Conservation (phyloP, 2,888 invertebrate genomes). For the Andrena dorsata region DNA sequence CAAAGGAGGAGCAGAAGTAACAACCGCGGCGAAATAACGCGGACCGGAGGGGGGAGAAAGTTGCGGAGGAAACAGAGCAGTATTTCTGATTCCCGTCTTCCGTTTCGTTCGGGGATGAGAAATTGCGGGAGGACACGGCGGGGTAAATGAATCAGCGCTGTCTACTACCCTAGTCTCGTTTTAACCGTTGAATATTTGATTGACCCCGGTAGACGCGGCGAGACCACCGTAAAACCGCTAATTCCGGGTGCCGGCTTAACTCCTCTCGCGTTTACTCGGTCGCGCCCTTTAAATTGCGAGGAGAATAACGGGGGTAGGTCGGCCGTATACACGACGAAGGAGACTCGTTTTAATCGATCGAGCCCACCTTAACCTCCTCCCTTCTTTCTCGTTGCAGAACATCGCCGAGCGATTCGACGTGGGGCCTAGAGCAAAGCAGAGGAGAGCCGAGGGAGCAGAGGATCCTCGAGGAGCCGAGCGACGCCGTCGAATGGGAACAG, state of each 20-base stretch:
- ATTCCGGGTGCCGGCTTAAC: slow-evolving; percentile 25
- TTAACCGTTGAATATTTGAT: slow-evolving; percentile 52
- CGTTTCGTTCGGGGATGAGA: slow-evolving; percentile 53
- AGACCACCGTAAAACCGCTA: slow-evolving; percentile 34
- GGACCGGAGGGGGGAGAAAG: slow-evolving; percentile 37
- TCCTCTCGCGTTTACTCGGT: slow-evolving; percentile 13
- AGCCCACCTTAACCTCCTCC: slow-evolving; percentile 9
- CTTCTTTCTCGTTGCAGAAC: slow-evolving; percentile 44
- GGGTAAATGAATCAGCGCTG: slow-evolving; percentile 50
- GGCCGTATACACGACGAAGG: background rate
- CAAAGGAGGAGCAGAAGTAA: slow-evolving; percentile 44
- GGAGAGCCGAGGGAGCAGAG: slow-evolving; percentile 16
- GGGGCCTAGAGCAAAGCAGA: slow-evolving; percentile 28
- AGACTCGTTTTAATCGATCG: slow-evolving; percentile 24
- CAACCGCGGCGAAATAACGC: slow-evolving; percentile 58
- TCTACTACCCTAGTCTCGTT: slow-evolving; percentile 23
- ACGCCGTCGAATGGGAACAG: slow-evolving; percentile 26
- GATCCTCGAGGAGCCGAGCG: slow-evolving; percentile 26
- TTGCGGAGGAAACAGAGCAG: slow-evolving; percentile 23
- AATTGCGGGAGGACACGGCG: slow-evolving; percentile 32
- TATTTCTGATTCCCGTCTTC: slow-evolving; percentile 6
- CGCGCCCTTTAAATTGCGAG: slow-evolving; percentile 9
- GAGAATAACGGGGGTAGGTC: background rate
- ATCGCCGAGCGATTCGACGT: slow-evolving; percentile 49
- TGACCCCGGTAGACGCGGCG: slow-evolving; percentile 16